Evolutionary conservation across 2,113 vertebrate species (phyloP).

Genomic region (Hippocampus abdominalis): DNA sequence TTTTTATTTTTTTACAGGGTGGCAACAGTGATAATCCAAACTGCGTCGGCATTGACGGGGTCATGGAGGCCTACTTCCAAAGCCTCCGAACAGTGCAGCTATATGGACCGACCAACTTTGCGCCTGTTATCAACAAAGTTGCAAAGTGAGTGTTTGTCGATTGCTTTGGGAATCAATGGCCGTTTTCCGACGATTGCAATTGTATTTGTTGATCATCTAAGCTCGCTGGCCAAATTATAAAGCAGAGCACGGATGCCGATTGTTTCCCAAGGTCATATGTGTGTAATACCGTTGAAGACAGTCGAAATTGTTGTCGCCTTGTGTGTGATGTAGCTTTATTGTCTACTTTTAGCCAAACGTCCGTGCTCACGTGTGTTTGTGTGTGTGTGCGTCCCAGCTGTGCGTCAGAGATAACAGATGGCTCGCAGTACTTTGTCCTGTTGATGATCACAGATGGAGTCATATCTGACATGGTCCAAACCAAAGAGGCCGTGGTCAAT

Average conservation of each 20-base stretch:
- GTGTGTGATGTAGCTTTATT: neutral
- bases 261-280: neutral
- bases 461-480: slow-evolving; percentile 97
- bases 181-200: neutral
- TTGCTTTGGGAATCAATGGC: neutral
- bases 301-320: no score
- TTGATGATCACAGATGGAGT: slow-evolving; percentile 97
- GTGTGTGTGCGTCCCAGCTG: slow-evolving; percentile 64
- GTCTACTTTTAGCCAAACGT: neutral
- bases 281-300: neutral
- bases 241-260: neutral
- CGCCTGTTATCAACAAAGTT: slow-evolving; percentile 90
- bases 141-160: slow-evolving; percentile 79
- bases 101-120: slow-evolving; percentile 91
- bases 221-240: neutral
- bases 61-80: slow-evolving; percentile 89
- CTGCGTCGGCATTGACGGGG: slow-evolving; percentile 72
- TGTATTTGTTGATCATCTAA: neutral
- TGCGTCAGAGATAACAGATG: slow-evolving; percentile 86
- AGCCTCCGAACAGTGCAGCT: slow-evolving; percentile 89
- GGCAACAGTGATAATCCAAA: slow-evolving; percentile 55
- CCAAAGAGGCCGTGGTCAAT: slow-evolving; percentile 94
- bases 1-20: slow-evolving; percentile 32
- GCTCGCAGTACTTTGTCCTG: slow-evolving; percentile 94
- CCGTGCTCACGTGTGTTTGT: neutral